phyloP scores from a whole-genome alignment of 2,797 vertebrate species.

The Scolopax bukidnonensis region DNA sequence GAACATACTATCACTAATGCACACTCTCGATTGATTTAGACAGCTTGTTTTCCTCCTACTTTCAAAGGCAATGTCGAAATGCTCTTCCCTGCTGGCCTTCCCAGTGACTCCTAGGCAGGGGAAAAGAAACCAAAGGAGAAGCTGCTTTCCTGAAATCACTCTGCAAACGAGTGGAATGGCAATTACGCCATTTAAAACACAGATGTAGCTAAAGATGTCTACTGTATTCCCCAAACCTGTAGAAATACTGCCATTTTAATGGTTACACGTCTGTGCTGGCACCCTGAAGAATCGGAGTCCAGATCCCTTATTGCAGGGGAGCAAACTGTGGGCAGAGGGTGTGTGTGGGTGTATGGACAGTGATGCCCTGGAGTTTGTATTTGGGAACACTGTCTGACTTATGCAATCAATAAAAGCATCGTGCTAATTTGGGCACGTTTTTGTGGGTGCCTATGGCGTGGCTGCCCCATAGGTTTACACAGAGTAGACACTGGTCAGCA shows the following conservation, averaged over 20 bases:
- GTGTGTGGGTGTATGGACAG: neutral
- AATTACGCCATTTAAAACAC: neutral
- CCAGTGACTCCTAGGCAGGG: neutral
- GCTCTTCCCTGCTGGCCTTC: slow-evolving; percentile 9
- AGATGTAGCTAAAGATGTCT: neutral
- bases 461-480: neutral
- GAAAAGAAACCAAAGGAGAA: neutral
- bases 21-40: slow-evolving; percentile 47
- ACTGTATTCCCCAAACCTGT: neutral
- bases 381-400: neutral
- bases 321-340: neutral
- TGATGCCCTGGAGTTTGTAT: neutral
- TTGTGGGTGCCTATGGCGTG: neutral
- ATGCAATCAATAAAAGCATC: neutral
- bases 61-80: slow-evolving; percentile 26
- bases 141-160: neutral
- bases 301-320: neutral
- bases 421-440: neutral
- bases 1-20: slow-evolving; percentile 30
- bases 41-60: slow-evolving; percentile 49
- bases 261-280: neutral
- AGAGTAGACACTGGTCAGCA: neutral
- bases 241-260: neutral
- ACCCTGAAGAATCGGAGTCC: neutral
- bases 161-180: neutral